Evolutionary conservation across 2,797 vertebrate species (phyloP).

Genomic region (Galaxias olidus): DNA sequence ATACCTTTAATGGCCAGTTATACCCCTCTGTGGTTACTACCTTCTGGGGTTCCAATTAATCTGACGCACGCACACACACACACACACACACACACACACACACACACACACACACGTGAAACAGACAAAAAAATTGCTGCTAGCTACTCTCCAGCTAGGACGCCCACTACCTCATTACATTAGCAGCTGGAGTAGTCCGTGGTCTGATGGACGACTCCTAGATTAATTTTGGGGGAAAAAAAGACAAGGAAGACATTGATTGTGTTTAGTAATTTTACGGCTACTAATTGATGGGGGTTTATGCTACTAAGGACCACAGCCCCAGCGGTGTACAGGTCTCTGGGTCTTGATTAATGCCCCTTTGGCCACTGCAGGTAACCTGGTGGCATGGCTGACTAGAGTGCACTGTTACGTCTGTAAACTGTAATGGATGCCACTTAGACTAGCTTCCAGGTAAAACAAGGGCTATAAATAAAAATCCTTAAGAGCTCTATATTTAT

Average conservation of each 20-base stretch:
- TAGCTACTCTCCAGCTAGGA: slow-evolving; percentile 31
- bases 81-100: slow-evolving; percentile 8
- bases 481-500: no score
- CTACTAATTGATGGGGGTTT: slow-evolving; percentile 48
- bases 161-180: slow-evolving; percentile 52
- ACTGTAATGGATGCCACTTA: slow-evolving; percentile 64
- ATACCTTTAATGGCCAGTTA: no score
- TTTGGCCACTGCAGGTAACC: slow-evolving; percentile 57
- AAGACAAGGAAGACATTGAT: slow-evolving; percentile 55
- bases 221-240: slow-evolving; percentile 28
- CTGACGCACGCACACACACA: slow-evolving; percentile 2
- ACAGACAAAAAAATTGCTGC: slow-evolving; percentile 12
- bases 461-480: slow-evolving; percentile 27
- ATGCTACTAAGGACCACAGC: slow-evolving; percentile 45
- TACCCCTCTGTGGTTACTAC: no score
- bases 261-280: slow-evolving; percentile 46
- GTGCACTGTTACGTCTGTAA: slow-evolving; percentile 51
- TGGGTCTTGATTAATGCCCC: slow-evolving; percentile 62
- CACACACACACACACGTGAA: slow-evolving; percentile 3
- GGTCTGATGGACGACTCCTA: slow-evolving; percentile 44
- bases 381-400: slow-evolving; percentile 40
- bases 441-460: slow-evolving; percentile 55
- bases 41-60: no score
- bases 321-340: slow-evolving; percentile 44
- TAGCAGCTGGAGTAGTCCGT: slow-evolving; percentile 38